Percentiles rank a stretch among this genome's conserved stretches.
Conservation (phyloP, 1,140 invertebrate genomes). For the Marisa cornuarietis region DNA sequence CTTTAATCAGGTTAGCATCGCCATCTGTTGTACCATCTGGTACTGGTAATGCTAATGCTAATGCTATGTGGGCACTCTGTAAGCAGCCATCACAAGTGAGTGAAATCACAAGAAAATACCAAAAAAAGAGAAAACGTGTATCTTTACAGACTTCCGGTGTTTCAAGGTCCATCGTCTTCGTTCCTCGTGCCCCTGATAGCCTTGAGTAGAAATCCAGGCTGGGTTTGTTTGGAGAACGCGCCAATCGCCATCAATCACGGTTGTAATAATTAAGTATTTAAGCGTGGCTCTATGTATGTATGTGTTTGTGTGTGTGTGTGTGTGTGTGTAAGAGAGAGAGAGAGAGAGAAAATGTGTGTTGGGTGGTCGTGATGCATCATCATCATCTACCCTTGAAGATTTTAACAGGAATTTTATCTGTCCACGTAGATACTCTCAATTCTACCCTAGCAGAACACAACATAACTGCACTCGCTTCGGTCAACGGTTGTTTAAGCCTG, state of each 20-base stretch:
- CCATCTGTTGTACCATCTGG: neutral
- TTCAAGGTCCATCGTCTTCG: conserved; percentile 37
- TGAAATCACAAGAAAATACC: neutral
- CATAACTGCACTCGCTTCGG: too few relatives aligned
- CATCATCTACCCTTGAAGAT: too few relatives aligned
- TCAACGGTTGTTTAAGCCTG: neutral
- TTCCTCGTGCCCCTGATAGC: conserved; percentile 35
- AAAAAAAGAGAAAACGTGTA: too few relatives aligned
- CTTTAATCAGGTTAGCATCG: neutral
- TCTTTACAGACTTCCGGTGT: conserved; percentile 32
- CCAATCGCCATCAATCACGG: too few relatives aligned
- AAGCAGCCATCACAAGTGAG: neutral
- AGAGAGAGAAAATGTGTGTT: too few relatives aligned
- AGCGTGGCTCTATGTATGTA: neutral
- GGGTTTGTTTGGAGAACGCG: conserved; percentile 18
- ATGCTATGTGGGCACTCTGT: neutral
- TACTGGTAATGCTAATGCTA: neutral
- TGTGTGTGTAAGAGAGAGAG: too few relatives aligned
- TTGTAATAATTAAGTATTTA: too few relatives aligned
- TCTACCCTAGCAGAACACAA: too few relatives aligned
- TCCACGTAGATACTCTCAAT: too few relatives aligned
- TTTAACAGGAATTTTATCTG: too few relatives aligned
- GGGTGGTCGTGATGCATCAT: too few relatives aligned
- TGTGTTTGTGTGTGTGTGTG: too few relatives aligned
- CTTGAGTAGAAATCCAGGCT: conserved; percentile 16